Base-by-base conservation (phyloP, 1,140 invertebrate genomes). In the Hesperophylax magnus region DNA sequence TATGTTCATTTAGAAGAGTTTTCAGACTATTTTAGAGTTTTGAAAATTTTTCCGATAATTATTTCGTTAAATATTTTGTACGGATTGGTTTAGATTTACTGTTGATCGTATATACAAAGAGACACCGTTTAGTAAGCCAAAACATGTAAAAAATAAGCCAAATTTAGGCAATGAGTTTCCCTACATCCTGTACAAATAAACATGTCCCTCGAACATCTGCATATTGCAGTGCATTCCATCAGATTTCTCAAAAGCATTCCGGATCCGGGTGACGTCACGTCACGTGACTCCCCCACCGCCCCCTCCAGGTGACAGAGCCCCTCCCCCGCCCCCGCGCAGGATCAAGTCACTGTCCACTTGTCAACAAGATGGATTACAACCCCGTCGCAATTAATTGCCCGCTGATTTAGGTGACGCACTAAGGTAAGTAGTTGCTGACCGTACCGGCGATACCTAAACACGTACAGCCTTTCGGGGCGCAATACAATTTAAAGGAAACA, bases 281-380 rank as follows among this genome's bases (percentile, higher is more conserved):
- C 31, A 69, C 18, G 27, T 69, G 24, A 27, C 31, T 31, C 27
- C 52, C 61, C 20, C 65, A 14, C 56, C 56, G 27, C 39, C 76
- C 76, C 34, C 76, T 47, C 58, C 71, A 72, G 52, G 53, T 79
- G 53, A 52, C 76, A 47, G 54, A 20, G n/a, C 71, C 20, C 72
- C 54, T 67, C 54, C 77, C 15, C 78, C 63, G 24, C 56, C 56
- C 75, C 15, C 56, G 34, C 22, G 54, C 71, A 56, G 80, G 77
- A 81, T 79, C 77, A 79, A 81, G 80, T 61, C 77, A 79, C 63
- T 81, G 82, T 84, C 82, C 82, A 81, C 82, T 84, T 84, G 82
- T 84, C 82, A 84, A 84, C 82, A 84, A 84, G 82, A 84, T 81
- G 82, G 82, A 84, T 84, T 84, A 84, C 82, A 72, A 81, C 72